These are phyloP conservation scores for Bradypodion pumilum DNA, from an alignment of 2,797 vertebrate species.

Conservation along the genomic window DNA sequence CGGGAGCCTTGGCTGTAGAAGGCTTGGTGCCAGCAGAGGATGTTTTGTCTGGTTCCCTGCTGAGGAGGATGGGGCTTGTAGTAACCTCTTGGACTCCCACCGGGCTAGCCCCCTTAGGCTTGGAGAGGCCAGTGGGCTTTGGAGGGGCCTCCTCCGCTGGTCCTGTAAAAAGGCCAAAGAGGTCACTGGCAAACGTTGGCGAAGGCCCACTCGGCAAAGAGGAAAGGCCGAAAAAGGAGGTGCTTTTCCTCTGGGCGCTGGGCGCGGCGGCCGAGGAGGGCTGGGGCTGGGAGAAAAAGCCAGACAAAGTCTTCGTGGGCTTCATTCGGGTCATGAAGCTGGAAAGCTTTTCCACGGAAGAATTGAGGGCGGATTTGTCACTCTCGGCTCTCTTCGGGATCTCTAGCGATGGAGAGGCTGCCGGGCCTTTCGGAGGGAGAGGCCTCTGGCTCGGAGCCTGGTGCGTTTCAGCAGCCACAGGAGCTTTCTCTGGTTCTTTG, in stretches of 20 bases:
- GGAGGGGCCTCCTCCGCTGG: constrained; percentile 62
- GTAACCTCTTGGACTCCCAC: constrained; percentile 17
- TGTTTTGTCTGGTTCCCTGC: constrained; percentile 33
- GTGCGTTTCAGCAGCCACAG: constrained; percentile 18
- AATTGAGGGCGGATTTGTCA: constrained; percentile 80
- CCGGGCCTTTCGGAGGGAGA: constrained; percentile 36
- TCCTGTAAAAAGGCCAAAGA: constrained; percentile 84
- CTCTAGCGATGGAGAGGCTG: constrained; percentile 51
- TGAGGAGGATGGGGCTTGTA: constrained; percentile 4
- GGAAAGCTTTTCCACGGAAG: constrained; percentile 86
- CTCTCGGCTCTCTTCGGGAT: constrained; percentile 68
- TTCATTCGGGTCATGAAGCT: constrained; percentile 90
- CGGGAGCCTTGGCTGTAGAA: constrained; percentile 11
- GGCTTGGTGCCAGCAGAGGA: neutral
- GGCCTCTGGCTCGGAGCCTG: constrained; percentile 24
- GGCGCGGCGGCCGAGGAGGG: constrained; percentile 65
- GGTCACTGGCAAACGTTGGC: constrained; percentile 80
- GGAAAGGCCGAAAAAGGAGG: constrained; percentile 80
- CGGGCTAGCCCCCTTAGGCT: constrained; percentile 44
- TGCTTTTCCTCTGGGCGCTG: constrained; percentile 77
- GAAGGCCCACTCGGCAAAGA: constrained; percentile 68
- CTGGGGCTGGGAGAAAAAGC: constrained; percentile 84
- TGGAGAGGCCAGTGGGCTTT: constrained; percentile 40
- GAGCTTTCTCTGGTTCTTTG: constrained; percentile 14
- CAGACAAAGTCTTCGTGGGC: constrained; percentile 82